phyloP scores from a whole-genome alignment of 2,113 vertebrate species.

The Xyliphius kryptos region DNA sequence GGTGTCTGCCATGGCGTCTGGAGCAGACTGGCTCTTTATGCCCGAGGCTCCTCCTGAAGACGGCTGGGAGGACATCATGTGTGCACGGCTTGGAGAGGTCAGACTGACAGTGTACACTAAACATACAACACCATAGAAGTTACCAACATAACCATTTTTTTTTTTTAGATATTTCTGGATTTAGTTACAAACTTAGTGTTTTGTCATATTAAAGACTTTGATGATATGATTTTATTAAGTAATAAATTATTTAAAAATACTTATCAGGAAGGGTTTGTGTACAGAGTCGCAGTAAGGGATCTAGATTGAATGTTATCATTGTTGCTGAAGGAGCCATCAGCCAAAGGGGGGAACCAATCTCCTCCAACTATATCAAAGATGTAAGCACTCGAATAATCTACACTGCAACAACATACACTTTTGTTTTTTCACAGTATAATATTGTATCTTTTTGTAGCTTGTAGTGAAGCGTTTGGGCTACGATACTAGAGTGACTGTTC shows the following conservation, averaged over 20 bases:
- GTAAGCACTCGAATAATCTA: constrained; percentile 55
- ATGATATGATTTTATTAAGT: no score
- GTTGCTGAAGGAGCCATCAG: constrained; percentile 86
- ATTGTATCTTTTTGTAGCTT: constrained; percentile 58
- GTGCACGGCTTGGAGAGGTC: constrained; percentile 76
- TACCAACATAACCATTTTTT: neutral
- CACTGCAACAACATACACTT: neutral
- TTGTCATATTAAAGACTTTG: no score
- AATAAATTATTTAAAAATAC: no score
- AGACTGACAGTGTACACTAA: constrained; percentile 25
- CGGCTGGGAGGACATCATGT: constrained; percentile 87
- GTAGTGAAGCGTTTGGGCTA: constrained; percentile 80
- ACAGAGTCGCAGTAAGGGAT: constrained; percentile 81
- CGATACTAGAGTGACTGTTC: constrained; percentile 85
- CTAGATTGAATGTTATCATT: constrained; percentile 88
- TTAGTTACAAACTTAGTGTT: no score
- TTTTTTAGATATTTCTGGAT: no score
- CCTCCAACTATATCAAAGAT: constrained; percentile 80
- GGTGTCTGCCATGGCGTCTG: constrained; percentile 85
- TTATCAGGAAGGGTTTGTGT: constrained; percentile 10
- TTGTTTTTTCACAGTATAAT: neutral
- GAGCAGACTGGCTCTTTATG: constrained; percentile 93
- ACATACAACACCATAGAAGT: neutral
- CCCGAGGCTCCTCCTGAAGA: constrained; percentile 83
- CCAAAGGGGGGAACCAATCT: constrained; percentile 73